Percentiles rank a stretch among this genome's conserved stretches.
Evolutionary conservation across 2,797 vertebrate species (phyloP).

Genomic region (Peromyscus melanophrys): DNA sequence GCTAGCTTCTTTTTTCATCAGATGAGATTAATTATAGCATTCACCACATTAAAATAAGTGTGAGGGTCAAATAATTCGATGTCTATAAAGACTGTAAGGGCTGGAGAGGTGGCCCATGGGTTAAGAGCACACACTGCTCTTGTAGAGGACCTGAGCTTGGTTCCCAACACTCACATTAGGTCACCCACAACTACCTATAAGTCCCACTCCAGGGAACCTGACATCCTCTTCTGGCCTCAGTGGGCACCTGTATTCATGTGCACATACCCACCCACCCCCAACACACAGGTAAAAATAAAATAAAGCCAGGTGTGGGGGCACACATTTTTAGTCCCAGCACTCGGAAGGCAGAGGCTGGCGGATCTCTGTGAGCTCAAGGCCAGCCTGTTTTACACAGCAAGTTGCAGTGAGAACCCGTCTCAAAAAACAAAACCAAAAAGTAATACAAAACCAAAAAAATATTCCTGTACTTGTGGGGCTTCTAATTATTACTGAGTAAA

Average conservation of each 20-base stretch:
- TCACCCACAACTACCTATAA: not conserved
- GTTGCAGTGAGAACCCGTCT: not conserved
- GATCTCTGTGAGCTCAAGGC: not conserved
- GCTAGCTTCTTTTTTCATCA: not conserved
- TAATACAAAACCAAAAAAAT: not conserved
- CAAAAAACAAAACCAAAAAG: not conserved
- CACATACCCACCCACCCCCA: not conserved
- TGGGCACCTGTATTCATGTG: too few relatives aligned
- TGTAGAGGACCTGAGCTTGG: not conserved
- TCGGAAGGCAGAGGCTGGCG: not conserved
- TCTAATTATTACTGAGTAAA: not conserved
- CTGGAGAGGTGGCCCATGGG: not conserved
- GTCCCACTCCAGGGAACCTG: not conserved
- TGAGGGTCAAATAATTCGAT: not conserved
- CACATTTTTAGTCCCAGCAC: not conserved
- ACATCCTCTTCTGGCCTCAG: not conserved
- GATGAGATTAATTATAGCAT: not conserved
- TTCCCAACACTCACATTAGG: not conserved
- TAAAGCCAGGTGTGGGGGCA: not conserved
- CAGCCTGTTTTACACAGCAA: too few relatives aligned
- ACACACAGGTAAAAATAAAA: not conserved
- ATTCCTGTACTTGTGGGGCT: not conserved
- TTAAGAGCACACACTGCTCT: not conserved
- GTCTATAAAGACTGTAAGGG: not conserved
- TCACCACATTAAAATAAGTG: conserved; percentile 43